Percentiles rank a stretch among this genome's conserved stretches.
These are phyloP conservation scores for Dermolepida albohirtum DNA, from an alignment of 2,888 invertebrate genomes.

Conservation along the genomic window DNA sequence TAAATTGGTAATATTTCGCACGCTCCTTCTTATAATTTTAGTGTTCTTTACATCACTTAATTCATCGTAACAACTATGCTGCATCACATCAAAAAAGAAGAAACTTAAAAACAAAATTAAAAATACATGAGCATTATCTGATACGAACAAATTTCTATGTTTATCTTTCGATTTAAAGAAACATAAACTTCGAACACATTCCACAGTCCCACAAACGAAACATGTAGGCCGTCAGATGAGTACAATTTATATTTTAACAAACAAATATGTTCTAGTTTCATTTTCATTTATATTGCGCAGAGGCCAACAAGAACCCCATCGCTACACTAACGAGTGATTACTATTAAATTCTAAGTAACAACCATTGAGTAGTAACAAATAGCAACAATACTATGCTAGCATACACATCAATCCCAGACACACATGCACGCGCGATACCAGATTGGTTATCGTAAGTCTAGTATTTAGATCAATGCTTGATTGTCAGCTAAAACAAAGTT, in stretches of 20 bases:
- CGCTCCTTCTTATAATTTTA: too few relatives aligned
- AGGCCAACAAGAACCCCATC: slow-evolving; percentile 39
- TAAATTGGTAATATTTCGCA: too few relatives aligned
- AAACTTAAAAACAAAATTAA: too few relatives aligned
- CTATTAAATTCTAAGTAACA: slow-evolving; percentile 58
- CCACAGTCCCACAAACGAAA: slow-evolving; percentile 39
- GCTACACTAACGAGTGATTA: slow-evolving; percentile 54
- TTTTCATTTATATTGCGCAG: slow-evolving; percentile 42
- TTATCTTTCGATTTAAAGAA: too few relatives aligned
- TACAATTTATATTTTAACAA: slow-evolving; percentile 44
- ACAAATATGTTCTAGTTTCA: slow-evolving; percentile 31
- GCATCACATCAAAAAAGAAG: too few relatives aligned
- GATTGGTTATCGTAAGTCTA: background rate
- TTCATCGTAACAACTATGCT: too few relatives aligned
- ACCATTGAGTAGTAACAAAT: slow-evolving; percentile 61
- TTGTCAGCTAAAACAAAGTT: too few relatives aligned
- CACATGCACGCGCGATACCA: slow-evolving; percentile 6
- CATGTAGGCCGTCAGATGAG: slow-evolving; percentile 55
- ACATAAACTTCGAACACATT: slow-evolving; percentile 17
- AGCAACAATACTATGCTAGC: slow-evolving; percentile 55
- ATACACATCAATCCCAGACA: slow-evolving; percentile 38
- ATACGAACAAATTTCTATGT: too few relatives aligned
- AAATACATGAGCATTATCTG: too few relatives aligned
- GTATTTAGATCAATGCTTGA: slow-evolving; percentile 19
- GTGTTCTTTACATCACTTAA: too few relatives aligned